Base-by-base conservation (phyloP, 2,888 invertebrate genomes). In the Melanostoma mellinum region DNA sequence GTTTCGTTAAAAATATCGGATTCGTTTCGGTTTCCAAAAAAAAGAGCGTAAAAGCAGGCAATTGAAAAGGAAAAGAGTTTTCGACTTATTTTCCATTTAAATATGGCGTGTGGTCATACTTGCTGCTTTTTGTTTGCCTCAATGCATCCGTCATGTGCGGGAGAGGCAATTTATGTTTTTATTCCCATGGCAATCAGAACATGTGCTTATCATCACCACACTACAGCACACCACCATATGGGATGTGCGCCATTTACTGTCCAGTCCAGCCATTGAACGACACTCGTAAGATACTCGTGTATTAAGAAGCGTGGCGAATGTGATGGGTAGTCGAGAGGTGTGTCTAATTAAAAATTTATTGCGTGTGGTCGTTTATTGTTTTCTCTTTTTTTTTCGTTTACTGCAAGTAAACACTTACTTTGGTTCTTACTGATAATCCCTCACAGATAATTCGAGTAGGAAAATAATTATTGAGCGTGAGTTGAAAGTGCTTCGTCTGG, bases 281-380 rank as follows among this genome's bases (percentile, higher is more conserved):
- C 30, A 46, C 46, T 56, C 40, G 38, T n/a, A 35, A 48, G 44
- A 61, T 36, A 30, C 46, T 63, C 48, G 36, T 48, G 33, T 63
- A 44, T 36, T 46, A 55, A 60, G 46, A 61, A 58, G 44, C 71
- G 42, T 60, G 20, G 35, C 80, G 53, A 76, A 75, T 81, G 65
- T 36, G 53, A 36, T 63, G 68, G 44, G 38, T 52, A 69, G 48
- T 42, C 32, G 68, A 71, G 77, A 77, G 82, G 82, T 82, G 82
- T 82, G 63, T 63, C 82, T 74, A 77, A 82, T 82, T 82, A 77
- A 73, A 73, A 77, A 74, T 77, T 77, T 69, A 77, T 82, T 73
- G 58, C 63, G 38, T 35, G 73, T 52, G 52, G 73, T 65, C 53
- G 9, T 63, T 63, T 63, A 63, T 63, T 63, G 50, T 63, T 63